phyloP scores from a whole-genome alignment of 2,797 vertebrate genomes.

The Chromis chromis region DNA sequence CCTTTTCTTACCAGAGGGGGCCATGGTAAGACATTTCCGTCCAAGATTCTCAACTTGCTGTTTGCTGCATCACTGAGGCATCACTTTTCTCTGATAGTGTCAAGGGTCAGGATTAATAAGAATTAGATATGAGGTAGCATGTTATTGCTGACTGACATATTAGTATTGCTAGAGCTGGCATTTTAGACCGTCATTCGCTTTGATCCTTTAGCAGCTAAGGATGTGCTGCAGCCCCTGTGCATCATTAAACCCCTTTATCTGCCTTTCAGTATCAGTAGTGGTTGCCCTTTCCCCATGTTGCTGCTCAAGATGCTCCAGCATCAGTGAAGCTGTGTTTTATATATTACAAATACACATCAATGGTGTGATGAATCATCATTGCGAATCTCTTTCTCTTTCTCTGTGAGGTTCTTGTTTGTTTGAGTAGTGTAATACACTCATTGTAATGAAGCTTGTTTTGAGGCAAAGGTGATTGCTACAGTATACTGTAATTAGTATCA shows the following conservation, averaged over 20 bases:
- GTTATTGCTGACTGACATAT: conserved; percentile 6
- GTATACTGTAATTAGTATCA: conserved; percentile 24
- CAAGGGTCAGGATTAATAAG: conserved; percentile 15
- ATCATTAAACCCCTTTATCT: conserved; percentile 65
- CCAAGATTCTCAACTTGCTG: conserved; percentile 17
- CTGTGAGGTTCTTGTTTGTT: conserved; percentile 41
- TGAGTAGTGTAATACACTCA: conserved; percentile 30
- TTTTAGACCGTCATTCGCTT: background rate
- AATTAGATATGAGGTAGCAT: conserved; percentile 1
- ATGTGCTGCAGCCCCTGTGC: conserved; percentile 63
- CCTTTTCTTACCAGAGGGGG: conserved; percentile 94
- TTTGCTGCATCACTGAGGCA: conserved; percentile 9
- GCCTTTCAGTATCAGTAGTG: conserved; percentile 46
- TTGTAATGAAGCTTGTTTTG: conserved; percentile 30
- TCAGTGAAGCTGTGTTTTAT: conserved; percentile 26
- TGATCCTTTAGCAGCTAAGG: conserved; percentile 40
- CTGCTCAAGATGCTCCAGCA: conserved; percentile 42
- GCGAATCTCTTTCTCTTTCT: conserved; percentile 48
- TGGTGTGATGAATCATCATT: conserved; percentile 52
- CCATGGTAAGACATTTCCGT: conserved; percentile 88
- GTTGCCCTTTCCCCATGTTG: conserved; percentile 47
- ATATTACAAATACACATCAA: conserved; percentile 43
- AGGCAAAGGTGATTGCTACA: conserved; percentile 52
- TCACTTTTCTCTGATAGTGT: conserved; percentile 7
- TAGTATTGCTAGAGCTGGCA: background rate